Evolutionary conservation across 2,113 vertebrate species (phyloP), one percentile per base, ranked within the genome.

Genomic region (Echinops telfairi): DNA sequence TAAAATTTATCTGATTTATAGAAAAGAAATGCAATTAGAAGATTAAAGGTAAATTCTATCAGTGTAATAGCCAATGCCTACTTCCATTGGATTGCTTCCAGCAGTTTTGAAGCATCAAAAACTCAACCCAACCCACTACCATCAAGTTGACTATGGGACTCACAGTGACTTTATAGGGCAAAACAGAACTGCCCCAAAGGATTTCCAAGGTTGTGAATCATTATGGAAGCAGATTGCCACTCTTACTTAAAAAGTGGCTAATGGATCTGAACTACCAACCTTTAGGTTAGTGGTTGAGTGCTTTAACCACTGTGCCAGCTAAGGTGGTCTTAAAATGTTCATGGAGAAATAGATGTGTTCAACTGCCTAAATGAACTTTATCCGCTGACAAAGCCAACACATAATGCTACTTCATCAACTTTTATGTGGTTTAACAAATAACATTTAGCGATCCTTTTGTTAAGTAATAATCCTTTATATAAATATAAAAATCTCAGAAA

Each of bases 401-500:
- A 82, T 93, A 95, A 91, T 78, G 83, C 94, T 90, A 96, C 86
- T 94, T 88, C 77, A 94, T 91, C 5, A 96, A 91, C 80, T 97
- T 85, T 94, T 88, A 85, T 88, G 80, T 89, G 85, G 58, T 14
- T 85, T 88, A 81, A 95, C 89, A 97, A 96, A 90, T 90, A 95
- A 96, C 86, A 97, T 73, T 97, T 92, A 86, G 96, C 96, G 94
- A 96, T 94, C 79, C 47, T 53, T 53, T 53, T 53, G 47, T 53
- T 53, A 53, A 53, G 47, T 92, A 86, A 96, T 92, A 86, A 96
- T 94, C 79, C 88, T 88, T 95, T 97, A 86, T 96, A 97, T 96
- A 97, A 97, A 97, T 97, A 98, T 79, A 97, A 98, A 98, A 97
- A 97, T 97, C 96, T 94, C 83, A 92, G 29, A 86, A 89, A 92